Percentiles rank a stretch among this genome's conserved stretches.
phyloP scores from a whole-genome alignment of 2,113 vertebrate genomes.

The Peromyscus leucopus region DNA sequence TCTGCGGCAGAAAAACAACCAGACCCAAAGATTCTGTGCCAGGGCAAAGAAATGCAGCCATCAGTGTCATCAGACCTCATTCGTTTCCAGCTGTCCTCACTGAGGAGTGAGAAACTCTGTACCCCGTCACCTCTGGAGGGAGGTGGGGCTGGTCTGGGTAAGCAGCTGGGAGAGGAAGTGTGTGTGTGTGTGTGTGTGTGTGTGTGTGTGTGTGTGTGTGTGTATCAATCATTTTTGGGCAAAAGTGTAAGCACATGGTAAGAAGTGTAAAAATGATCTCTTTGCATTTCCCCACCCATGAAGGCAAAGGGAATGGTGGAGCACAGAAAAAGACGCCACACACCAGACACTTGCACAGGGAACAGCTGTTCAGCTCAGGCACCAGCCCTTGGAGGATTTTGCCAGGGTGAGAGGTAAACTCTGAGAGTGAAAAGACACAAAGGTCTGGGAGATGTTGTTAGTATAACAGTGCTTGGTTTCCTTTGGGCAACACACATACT shows the following conservation, averaged over 20 bases:
- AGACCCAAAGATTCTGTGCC: no score
- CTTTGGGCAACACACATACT: neutral
- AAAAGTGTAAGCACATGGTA: neutral
- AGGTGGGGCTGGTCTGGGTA: neutral
- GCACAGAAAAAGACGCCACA: neutral
- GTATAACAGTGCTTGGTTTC: neutral
- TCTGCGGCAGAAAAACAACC: neutral
- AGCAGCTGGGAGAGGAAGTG: accelerated
- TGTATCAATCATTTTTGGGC: neutral
- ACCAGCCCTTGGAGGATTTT: neutral
- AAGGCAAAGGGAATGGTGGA: neutral
- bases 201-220: no score
- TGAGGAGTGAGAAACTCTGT: neutral
- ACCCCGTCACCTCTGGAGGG: no score
- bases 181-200: no score
- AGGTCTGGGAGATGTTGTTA: neutral
- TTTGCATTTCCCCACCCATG: neutral
- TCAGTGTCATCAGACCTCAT: accelerated
- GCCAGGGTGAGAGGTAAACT: neutral
- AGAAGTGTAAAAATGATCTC: neutral
- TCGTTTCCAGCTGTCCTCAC: neutral
- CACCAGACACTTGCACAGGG: accelerated
- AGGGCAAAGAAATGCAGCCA: neutral
- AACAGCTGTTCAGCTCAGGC: neutral
- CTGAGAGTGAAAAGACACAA: neutral